Conservation (phyloP, 2,888 invertebrate species). For the Zele albiditarsus region DNA sequence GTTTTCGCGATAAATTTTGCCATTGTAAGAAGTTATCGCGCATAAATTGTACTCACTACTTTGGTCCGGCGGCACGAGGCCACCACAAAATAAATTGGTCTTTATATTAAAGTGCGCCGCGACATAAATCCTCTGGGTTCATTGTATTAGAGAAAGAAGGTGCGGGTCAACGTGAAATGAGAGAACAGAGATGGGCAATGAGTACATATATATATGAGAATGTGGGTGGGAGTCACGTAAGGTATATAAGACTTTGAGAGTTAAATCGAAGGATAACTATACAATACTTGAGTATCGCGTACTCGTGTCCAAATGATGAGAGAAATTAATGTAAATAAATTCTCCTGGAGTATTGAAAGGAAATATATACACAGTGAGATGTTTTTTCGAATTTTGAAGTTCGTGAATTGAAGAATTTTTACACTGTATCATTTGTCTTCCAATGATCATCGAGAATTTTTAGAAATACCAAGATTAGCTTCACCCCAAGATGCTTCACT, state of each 20-base stretch:
- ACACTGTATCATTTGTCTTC: too few species aligned
- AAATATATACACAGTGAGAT: too few species aligned
- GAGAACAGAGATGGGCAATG: slow-evolving; percentile 51
- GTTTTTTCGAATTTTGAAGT: too few species aligned
- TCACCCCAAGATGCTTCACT: too few species aligned
- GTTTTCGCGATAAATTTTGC: slow-evolving; percentile 64
- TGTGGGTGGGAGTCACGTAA: slow-evolving; percentile 12
- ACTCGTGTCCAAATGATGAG: neutral
- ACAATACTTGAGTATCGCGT: slow-evolving; percentile 24
- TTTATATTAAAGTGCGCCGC: slow-evolving; percentile 67
- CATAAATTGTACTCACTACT: slow-evolving; percentile 60
- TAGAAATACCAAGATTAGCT: too few species aligned
- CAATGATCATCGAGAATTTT: too few species aligned
- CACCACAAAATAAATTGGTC: slow-evolving; percentile 63
- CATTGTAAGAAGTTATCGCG: slow-evolving; percentile 60
- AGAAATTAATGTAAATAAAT: neutral
- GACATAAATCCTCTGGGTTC: slow-evolving; percentile 64
- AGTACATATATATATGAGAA: slow-evolving; percentile 20
- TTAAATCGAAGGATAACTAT: slow-evolving; percentile 17
- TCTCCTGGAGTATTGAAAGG: neutral
- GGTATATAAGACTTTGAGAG: slow-evolving; percentile 10
- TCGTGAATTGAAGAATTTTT: too few species aligned
- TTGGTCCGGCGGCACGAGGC: slow-evolving; percentile 27
- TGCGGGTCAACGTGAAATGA: slow-evolving; percentile 63
- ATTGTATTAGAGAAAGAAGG: slow-evolving; percentile 61